A percentile compares a stretch with the other conserved stretches of the same genome.
Evolutionary conservation across 2,113 vertebrate genomes (phyloP).

Genomic region (Pyxicephalus adspersus): DNA sequence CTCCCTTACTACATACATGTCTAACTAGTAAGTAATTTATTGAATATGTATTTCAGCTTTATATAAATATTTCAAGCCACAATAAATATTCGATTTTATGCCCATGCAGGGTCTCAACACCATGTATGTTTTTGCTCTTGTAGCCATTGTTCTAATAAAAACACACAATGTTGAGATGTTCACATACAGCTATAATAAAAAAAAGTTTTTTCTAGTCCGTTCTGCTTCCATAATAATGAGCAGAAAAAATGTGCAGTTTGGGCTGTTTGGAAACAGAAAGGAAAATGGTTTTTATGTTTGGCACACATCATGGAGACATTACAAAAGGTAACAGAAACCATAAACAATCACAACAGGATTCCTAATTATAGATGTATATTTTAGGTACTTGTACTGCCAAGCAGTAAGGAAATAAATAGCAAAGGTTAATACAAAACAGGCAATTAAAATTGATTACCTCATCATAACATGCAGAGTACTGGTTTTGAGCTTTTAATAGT

Average conservation of each 20-base stretch:
- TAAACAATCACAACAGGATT: slow-evolving; percentile 50
- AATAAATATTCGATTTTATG: too few species aligned
- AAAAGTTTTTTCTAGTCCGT: background rate
- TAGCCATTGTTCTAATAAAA: too few species aligned
- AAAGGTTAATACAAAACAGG: slow-evolving; percentile 57
- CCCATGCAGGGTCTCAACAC: too few species aligned
- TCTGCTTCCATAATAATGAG: slow-evolving; percentile 13
- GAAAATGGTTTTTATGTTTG: slow-evolving; percentile 36
- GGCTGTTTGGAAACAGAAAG: slow-evolving; percentile 21
- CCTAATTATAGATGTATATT: slow-evolving; percentile 58
- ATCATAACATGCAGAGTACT: slow-evolving; percentile 60
- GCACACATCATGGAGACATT: slow-evolving; percentile 41
- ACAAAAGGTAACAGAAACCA: slow-evolving; percentile 52
- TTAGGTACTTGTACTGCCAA: slow-evolving; percentile 55
- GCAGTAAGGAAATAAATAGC: slow-evolving; percentile 46
- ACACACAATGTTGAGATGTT: too few species aligned
- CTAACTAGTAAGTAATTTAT: too few species aligned
- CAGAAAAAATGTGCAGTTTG: slow-evolving; percentile 31
- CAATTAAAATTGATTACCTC: slow-evolving; percentile 59
- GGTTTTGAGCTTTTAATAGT: slow-evolving; percentile 59
- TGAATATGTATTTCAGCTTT: too few species aligned
- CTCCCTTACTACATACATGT: too few species aligned
- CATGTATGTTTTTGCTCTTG: too few species aligned
- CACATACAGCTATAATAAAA: background rate
- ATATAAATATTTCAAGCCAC: too few species aligned